Percentiles rank a stretch among this genome's conserved stretches.
phyloP scores from a whole-genome alignment of 2,888 invertebrate species.

The Synergus gifuensis region DNA sequence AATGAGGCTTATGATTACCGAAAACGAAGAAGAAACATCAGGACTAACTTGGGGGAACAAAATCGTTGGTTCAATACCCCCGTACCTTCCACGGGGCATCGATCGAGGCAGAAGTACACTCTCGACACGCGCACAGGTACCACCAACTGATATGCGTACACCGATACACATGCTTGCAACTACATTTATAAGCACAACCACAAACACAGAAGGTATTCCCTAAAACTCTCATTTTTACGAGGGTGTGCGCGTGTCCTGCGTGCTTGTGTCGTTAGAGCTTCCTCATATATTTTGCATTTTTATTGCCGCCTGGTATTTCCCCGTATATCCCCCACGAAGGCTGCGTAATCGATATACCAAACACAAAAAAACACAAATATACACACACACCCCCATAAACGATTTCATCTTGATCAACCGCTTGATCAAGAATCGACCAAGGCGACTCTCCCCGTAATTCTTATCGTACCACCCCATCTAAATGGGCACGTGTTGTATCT shows the following conservation, averaged over 20 bases:
- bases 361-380: slow-evolving; percentile 21
- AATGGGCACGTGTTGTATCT: slow-evolving; percentile 21
- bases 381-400: background rate
- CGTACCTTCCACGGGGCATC: slow-evolving; percentile 56
- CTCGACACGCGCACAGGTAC: slow-evolving; percentile 34
- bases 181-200: slow-evolving; percentile 9
- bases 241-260: slow-evolving; percentile 56
- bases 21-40: slow-evolving; percentile 14
- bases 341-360: slow-evolving; percentile 18
- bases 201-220: slow-evolving; percentile 33
- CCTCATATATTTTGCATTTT: slow-evolving; percentile 72
- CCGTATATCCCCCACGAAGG: slow-evolving; percentile 42
- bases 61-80: slow-evolving; percentile 60
- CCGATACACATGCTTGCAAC: background rate
- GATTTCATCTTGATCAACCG: slow-evolving; percentile 5
- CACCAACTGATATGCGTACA: slow-evolving; percentile 15
- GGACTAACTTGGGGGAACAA: slow-evolving; percentile 24
- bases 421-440: slow-evolving; percentile 25
- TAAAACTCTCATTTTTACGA: slow-evolving; percentile 56
- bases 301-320: slow-evolving; percentile 65
- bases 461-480: slow-evolving; percentile 31
- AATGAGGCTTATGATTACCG: slow-evolving; percentile 22
- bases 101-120: slow-evolving; percentile 49
- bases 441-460: slow-evolving; percentile 25
- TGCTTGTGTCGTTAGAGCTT: slow-evolving; percentile 62